These are phyloP conservation scores for Mugil cephalus DNA, from an alignment of 2,113 vertebrate genomes.

Conservation along the genomic window DNA sequence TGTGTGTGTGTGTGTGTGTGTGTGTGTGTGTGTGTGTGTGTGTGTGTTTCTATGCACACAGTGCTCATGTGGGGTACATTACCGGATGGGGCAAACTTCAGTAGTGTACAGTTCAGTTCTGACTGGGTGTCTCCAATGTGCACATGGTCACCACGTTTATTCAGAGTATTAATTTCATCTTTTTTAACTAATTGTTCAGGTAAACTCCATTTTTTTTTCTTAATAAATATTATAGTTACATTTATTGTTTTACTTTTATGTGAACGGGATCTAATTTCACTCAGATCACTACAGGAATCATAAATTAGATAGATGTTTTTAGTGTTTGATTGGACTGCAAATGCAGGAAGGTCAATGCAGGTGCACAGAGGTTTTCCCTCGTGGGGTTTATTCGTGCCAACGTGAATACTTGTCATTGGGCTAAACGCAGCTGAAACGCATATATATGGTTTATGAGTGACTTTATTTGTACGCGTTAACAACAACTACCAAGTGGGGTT, in stretches of 20 bases:
- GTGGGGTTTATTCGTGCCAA: conserved; percentile 13
- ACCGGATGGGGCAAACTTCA: conserved; percentile 35
- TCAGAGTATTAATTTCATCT: not conserved
- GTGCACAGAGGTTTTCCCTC: conserved; percentile 19
- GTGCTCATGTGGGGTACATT: conserved; percentile 26
- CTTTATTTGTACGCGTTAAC: conserved; percentile 34
- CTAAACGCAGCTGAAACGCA: conserved; percentile 3
- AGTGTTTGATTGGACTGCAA: not conserved
- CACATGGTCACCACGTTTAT: conserved; percentile 2
- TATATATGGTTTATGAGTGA: not conserved
- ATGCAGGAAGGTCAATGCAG: not conserved
- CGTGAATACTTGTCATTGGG: conserved; percentile 15
- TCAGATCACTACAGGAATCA: not conserved
- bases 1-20: no score
- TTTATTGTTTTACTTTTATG: no score
- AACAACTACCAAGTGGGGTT: conserved; percentile 28
- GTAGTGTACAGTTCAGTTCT: conserved; percentile 11
- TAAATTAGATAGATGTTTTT: conserved; percentile 12
- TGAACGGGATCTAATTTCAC: no score
- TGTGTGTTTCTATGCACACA: conserved; percentile 5
- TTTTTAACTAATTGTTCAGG: not conserved
- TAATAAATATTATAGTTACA: conserved; percentile 6
- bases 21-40: conserved; percentile 17
- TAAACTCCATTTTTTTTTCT: no score
- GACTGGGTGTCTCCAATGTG: not conserved